These are phyloP conservation scores for Leptobrachium ailaonicum DNA, from an alignment of 2,113 vertebrate species.

Conservation along the genomic window DNA sequence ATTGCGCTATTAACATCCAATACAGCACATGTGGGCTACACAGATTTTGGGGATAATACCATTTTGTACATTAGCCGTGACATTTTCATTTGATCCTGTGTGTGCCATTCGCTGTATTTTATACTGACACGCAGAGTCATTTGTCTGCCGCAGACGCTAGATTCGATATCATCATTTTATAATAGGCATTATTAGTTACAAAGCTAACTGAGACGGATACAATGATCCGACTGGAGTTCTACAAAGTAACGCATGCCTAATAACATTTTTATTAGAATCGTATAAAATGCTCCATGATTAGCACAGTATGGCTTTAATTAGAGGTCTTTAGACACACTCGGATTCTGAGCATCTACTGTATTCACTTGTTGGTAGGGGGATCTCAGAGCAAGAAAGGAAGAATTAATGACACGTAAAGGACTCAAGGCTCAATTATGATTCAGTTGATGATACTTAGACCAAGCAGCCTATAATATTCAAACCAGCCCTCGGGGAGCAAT, in stretches of 20 bases:
- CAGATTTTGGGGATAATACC: not conserved
- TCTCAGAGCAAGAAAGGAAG: too few relatives aligned
- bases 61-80: not conserved
- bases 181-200: constrained; percentile 20
- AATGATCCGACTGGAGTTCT: not conserved
- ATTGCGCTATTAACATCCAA: not conserved
- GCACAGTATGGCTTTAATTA: not conserved
- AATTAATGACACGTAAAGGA: too few relatives aligned
- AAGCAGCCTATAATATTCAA: too few relatives aligned
- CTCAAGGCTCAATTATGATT: too few relatives aligned
- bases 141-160: not conserved
- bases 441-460: too few relatives aligned
- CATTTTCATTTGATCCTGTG: not conserved
- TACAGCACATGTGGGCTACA: not conserved
- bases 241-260: not conserved
- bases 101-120: constrained; percentile 15
- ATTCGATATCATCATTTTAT: constrained; percentile 18
- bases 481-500: too few relatives aligned
- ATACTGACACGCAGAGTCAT: constrained; percentile 7
- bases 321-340: not conserved
- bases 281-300: not conserved
- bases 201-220: not conserved
- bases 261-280: not conserved
- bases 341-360: too few relatives aligned
- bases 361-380: too few relatives aligned